Conservation (phyloP, 1,140 invertebrate genomes). For the Nasonia vitripennis region DNA sequence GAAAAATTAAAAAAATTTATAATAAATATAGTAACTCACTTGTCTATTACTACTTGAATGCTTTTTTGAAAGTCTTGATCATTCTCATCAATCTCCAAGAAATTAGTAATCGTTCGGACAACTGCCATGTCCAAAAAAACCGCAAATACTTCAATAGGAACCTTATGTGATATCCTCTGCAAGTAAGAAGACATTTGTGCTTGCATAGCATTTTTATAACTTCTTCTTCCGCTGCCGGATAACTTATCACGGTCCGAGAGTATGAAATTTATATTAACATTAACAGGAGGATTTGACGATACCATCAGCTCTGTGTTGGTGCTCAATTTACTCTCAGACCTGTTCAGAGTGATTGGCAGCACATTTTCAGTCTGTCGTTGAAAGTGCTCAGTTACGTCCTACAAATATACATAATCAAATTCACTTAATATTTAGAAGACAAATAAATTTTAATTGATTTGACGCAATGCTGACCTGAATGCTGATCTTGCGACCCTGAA, state of each 20-base stretch:
- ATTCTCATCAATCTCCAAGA: constrained; percentile 77
- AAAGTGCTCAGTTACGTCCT: constrained; percentile 77
- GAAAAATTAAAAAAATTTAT: too few species aligned
- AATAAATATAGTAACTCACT: constrained; percentile 71
- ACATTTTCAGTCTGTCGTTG: constrained; percentile 70
- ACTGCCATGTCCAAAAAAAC: constrained; percentile 76
- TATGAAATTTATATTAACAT: constrained; percentile 73
- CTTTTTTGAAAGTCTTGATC: constrained; percentile 77
- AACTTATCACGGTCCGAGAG: constrained; percentile 76
- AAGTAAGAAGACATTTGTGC: constrained; percentile 76
- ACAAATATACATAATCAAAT: background rate
- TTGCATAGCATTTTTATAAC: constrained; percentile 73
- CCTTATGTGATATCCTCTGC: constrained; percentile 77
- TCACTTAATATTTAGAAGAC: background rate
- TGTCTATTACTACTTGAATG: constrained; percentile 77
- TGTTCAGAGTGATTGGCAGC: constrained; percentile 58
- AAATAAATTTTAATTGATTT: too few species aligned
- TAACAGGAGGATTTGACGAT: constrained; percentile 60
- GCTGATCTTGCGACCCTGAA: constrained; percentile 79
- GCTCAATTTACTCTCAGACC: constrained; percentile 68
- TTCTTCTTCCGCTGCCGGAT: constrained; percentile 73
- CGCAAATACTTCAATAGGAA: constrained; percentile 78
- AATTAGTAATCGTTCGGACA: constrained; percentile 76
- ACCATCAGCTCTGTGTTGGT: constrained; percentile 59
- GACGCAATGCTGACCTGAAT: constrained; percentile 63